Evolutionary conservation across 2,797 vertebrate species (phyloP).

Genomic region (Xiphorhynchus erythropygius): DNA sequence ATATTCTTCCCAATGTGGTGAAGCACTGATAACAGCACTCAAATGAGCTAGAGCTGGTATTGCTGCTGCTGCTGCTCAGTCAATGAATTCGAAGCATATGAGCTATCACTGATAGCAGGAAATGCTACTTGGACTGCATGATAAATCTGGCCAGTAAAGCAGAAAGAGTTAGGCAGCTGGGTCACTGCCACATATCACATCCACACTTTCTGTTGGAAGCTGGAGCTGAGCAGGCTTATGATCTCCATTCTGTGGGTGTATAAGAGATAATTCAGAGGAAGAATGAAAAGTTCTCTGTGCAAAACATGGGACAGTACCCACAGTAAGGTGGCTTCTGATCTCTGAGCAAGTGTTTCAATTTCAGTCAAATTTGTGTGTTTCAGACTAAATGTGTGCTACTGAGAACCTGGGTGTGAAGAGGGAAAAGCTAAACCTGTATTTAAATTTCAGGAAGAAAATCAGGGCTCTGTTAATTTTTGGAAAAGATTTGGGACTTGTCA

Average conservation of each 20-base stretch:
- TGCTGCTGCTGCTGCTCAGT: neutral
- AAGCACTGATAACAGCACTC: neutral
- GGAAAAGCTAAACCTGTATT: neutral
- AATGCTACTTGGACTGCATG: neutral
- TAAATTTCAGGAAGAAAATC: neutral
- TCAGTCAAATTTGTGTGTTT: neutral
- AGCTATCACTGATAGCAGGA: neutral
- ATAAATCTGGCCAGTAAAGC: neutral
- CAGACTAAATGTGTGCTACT: neutral
- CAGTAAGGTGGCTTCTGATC: neutral
- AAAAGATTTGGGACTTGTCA: neutral
- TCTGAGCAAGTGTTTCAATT: neutral
- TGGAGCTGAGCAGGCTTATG: neutral
- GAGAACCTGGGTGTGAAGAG: neutral
- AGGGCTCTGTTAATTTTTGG: neutral
- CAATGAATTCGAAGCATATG: neutral
- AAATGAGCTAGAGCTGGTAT: neutral
- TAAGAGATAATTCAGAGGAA: neutral
- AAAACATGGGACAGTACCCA: neutral
- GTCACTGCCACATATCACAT: neutral
- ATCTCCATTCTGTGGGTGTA: neutral
- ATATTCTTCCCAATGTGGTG: neutral
- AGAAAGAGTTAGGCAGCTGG: neutral
- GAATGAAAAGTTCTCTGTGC: neutral
- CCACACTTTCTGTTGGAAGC: neutral